Conservation (phyloP, 2,797 vertebrate genomes). For the Acestrorhynchus altus region DNA sequence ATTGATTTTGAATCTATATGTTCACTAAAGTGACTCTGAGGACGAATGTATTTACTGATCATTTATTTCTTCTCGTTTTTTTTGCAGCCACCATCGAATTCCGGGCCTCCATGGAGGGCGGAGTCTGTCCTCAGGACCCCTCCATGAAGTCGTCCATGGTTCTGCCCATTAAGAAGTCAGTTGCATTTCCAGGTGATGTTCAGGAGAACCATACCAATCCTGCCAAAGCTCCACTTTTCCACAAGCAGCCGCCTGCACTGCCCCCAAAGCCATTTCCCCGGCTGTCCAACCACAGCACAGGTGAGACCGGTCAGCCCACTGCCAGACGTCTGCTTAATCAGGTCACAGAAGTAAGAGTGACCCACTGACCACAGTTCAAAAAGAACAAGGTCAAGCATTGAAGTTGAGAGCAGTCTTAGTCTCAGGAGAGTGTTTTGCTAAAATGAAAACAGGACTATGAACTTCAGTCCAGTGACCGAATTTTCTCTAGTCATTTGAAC, state of each 20-base stretch:
- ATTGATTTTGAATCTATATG: neutral
- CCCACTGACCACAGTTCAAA: too few relatives aligned
- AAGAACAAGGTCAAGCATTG: too few relatives aligned
- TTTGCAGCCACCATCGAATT: slow-evolving; percentile 91
- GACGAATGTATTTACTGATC: neutral
- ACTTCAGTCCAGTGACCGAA: too few relatives aligned
- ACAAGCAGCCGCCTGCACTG: slow-evolving; percentile 97
- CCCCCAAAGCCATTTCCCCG: slow-evolving; percentile 96
- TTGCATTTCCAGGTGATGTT: slow-evolving; percentile 87
- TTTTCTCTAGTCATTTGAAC: too few relatives aligned
- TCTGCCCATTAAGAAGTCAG: slow-evolving; percentile 89
- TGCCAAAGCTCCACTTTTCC: slow-evolving; percentile 89
- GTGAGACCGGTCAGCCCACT: slow-evolving; percentile 72
- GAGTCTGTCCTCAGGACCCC: slow-evolving; percentile 89
- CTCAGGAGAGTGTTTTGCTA: too few relatives aligned
- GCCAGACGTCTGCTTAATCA: neutral
- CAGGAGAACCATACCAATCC: slow-evolving; percentile 91
- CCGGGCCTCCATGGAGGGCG: slow-evolving; percentile 85
- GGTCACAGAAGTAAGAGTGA: too few relatives aligned
- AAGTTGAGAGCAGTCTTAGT: too few relatives aligned
- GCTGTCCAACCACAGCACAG: slow-evolving; percentile 93
- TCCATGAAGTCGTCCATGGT: slow-evolving; percentile 89
- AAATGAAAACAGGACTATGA: too few relatives aligned
- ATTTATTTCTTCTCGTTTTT: slow-evolving; percentile 8
- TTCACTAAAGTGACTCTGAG: neutral